Conservation (phyloP, 2,797 vertebrate species). For the Linurgus olivaceus region DNA sequence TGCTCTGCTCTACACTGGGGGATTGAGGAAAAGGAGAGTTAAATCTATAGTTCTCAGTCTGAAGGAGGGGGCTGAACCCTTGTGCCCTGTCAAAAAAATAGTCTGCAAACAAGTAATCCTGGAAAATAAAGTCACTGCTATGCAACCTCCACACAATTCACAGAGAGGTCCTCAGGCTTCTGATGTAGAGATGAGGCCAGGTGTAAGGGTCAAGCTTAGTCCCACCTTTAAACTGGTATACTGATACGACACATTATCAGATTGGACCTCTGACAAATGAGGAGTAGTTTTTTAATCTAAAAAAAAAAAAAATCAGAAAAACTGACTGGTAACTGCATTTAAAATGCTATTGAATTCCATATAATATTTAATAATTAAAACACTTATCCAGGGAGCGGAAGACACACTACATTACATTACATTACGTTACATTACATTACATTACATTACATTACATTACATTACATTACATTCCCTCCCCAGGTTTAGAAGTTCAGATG, state of each 20-base stretch:
- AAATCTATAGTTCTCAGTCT: neutral
- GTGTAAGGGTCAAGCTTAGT: neutral
- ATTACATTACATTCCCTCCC: neutral
- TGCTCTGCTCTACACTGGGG: neutral
- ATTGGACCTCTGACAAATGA: neutral
- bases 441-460: neutral
- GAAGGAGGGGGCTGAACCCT: neutral
- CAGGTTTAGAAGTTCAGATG: neutral
- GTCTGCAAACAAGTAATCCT: neutral
- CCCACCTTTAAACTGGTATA: neutral
- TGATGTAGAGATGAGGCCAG: neutral
- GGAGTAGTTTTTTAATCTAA: neutral
- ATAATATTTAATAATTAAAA: neutral
- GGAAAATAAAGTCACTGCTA: neutral
- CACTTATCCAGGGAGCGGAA: neutral
- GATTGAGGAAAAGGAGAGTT: neutral
- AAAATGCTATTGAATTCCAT: neutral
- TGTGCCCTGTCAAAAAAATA: neutral
- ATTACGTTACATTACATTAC: neutral
- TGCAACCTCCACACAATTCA: neutral
- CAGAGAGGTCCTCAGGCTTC: neutral
- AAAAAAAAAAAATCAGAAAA: neutral
- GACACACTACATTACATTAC: no score
- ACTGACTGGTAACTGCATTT: neutral
- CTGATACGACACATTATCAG: neutral